Conservation (phyloP, 1,140 invertebrate genomes). For the Drosophila ogumai region DNA sequence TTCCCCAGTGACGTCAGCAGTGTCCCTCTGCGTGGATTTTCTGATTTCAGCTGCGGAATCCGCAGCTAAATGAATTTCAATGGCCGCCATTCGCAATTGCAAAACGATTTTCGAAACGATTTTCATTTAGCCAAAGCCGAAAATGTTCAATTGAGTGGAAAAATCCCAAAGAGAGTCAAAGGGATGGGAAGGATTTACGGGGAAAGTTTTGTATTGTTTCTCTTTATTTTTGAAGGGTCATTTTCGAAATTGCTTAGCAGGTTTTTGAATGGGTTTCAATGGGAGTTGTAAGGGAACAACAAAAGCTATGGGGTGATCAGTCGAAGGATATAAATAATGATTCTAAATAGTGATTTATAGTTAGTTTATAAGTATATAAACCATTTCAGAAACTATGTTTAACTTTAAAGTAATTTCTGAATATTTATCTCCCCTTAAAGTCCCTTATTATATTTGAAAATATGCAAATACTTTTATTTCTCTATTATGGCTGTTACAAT, state of each 20-base stretch:
- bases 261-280: slow-evolving; percentile 27
- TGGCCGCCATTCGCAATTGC: slow-evolving; percentile 23
- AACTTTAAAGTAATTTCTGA: too few relatives aligned
- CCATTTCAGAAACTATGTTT: too few relatives aligned
- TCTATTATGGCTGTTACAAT: neutral
- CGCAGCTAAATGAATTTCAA: slow-evolving; percentile 41
- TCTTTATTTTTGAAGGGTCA: neutral
- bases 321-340: neutral
- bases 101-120: slow-evolving; percentile 32
- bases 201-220: slow-evolving; percentile 11
- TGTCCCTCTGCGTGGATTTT: slow-evolving; percentile 26
- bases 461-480: slow-evolving; percentile 8
- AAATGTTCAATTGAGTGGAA: slow-evolving; percentile 43
- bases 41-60: slow-evolving; percentile 7
- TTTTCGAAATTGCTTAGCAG: slow-evolving; percentile 22
- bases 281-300: neutral
- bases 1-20: slow-evolving; percentile 23
- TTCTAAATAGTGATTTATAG: neutral
- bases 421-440: neutral
- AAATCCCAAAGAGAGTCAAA: neutral
- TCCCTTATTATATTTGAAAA: neutral
- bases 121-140: slow-evolving; percentile 35
- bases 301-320: neutral
- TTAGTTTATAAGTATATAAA: neutral
- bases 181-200: neutral